Conservation (phyloP, 2,113 vertebrate genomes). For the Xyliphius kryptos region DNA sequence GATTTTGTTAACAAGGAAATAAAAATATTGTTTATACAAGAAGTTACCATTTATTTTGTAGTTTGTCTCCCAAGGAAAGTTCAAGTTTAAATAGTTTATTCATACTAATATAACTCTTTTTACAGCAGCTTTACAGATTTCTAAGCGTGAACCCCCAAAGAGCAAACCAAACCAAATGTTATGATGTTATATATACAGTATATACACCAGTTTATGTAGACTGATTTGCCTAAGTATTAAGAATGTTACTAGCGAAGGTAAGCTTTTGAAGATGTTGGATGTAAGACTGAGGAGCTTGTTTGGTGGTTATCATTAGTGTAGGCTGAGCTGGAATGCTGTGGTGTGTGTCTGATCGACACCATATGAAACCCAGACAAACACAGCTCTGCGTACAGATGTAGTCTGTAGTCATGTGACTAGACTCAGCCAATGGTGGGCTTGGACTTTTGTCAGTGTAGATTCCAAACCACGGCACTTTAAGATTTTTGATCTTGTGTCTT, state of each 20-base stretch:
- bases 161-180: too few relatives aligned
- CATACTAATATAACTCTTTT: too few relatives aligned
- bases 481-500: constrained; percentile 15
- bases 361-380: constrained; percentile 45
- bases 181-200: too few relatives aligned
- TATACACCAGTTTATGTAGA: too few relatives aligned
- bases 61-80: neutral
- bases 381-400: constrained; percentile 38
- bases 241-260: neutral
- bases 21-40: neutral
- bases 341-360: constrained; percentile 48
- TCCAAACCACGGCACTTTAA: constrained; percentile 34
- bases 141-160: too few relatives aligned
- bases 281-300: constrained; percentile 5
- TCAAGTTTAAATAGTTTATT: too few relatives aligned
- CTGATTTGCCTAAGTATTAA: neutral
- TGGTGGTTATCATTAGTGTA: constrained; percentile 30
- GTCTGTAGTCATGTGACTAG: constrained; percentile 42
- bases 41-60: neutral
- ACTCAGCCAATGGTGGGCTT: constrained; percentile 40
- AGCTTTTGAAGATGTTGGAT: constrained; percentile 13
- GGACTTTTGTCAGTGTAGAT: constrained; percentile 26
- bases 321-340: constrained; percentile 45
- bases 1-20: neutral
- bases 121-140: too few relatives aligned